Evolutionary conservation across 2,888 invertebrate species (phyloP).

Genomic region (Aricia artaxerxes): DNA sequence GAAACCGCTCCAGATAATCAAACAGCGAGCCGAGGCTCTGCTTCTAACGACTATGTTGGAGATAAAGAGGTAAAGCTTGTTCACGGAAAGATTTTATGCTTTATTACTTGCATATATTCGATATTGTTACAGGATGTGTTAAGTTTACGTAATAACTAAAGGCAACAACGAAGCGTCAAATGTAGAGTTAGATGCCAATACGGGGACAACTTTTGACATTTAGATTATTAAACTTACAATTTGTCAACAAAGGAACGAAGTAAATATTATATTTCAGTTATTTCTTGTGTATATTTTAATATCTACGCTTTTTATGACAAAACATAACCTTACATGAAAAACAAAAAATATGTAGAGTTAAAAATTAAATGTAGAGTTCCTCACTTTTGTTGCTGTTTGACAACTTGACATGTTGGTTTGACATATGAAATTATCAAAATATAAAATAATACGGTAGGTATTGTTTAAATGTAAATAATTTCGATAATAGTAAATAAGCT

Average conservation of each 20-base stretch:
- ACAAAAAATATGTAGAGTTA: neutral
- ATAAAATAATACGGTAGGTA: neutral
- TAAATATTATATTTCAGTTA: constrained; percentile 7
- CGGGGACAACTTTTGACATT: constrained; percentile 63
- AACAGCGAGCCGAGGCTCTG: constrained; percentile 70
- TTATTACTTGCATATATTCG: constrained; percentile 50
- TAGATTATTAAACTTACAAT: constrained; percentile 50
- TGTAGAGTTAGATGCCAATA: constrained; percentile 46
- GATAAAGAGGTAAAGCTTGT: constrained; percentile 73
- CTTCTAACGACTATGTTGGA: constrained; percentile 72
- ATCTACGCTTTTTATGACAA: neutral
- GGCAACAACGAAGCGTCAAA: constrained; percentile 57
- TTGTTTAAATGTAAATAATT: no score
- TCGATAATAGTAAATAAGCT: no score
- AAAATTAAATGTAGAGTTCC: neutral
- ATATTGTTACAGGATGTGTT: constrained; percentile 55
- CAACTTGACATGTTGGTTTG: neutral
- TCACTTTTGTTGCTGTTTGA: neutral
- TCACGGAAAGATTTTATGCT: constrained; percentile 48
- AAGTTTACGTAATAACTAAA: constrained; percentile 75
- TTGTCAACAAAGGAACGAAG: constrained; percentile 61
- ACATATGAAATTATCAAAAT: neutral
- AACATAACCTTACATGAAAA: neutral
- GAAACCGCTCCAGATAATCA: constrained; percentile 71
- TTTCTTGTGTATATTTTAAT: neutral